Conservation (phyloP, 1,140 invertebrate genomes). For the Coelopa frigida region DNA sequence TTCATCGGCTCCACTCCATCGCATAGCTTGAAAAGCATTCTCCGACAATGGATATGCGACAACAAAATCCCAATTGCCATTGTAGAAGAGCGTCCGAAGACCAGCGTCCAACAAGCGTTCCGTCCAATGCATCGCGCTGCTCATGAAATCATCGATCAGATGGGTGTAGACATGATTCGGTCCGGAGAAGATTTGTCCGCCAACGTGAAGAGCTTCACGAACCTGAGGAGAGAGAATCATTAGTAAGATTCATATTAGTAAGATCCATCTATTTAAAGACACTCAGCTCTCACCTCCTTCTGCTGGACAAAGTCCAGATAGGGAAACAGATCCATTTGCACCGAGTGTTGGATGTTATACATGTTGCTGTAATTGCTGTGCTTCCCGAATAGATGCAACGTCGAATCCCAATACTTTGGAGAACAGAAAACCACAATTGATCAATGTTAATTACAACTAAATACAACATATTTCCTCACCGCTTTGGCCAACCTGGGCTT, state of each 20-base stretch:
- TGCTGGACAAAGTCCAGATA: no score
- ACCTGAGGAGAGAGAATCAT: conserved; percentile 46
- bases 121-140: conserved; percentile 66
- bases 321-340: no score
- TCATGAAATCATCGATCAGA: conserved; percentile 68
- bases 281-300: no score
- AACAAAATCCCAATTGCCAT: conserved; percentile 79
- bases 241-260: no score
- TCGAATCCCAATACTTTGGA: conserved; percentile 9
- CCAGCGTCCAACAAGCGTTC: conserved; percentile 50
- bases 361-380: no score
- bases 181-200: conserved; percentile 51
- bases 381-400: no score
- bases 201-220: conserved; percentile 47
- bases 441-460: neutral
- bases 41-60: conserved; percentile 71
- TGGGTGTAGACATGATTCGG: conserved; percentile 55
- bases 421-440: neutral
- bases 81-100: conserved; percentile 47
- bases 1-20: no score
- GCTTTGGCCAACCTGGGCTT: conserved; percentile 1
- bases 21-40: no score
- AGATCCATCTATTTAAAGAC: no score
- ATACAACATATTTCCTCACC: neutral
- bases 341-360: no score